These are phyloP conservation scores for Volucella bombylans DNA, from an alignment of 2,888 invertebrate species.

Conservation along the genomic window DNA sequence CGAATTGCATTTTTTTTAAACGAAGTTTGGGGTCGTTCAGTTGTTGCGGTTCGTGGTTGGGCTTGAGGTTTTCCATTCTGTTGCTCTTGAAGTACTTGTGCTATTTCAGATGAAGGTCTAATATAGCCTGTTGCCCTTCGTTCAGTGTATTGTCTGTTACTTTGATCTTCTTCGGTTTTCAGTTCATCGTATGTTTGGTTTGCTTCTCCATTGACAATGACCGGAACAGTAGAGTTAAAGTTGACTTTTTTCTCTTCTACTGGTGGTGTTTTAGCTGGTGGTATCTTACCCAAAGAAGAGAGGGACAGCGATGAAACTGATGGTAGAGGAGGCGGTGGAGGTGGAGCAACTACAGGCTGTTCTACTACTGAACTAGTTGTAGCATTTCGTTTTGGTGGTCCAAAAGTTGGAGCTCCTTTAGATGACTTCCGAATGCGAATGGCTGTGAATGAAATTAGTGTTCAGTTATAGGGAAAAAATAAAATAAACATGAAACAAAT, in stretches of 20 bases:
- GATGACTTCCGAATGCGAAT: slow-evolving; percentile 75
- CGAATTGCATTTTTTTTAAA: slow-evolving; percentile 47
- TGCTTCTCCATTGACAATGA: slow-evolving; percentile 49
- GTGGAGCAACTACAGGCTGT: slow-evolving; percentile 64
- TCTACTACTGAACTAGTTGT: slow-evolving; percentile 67
- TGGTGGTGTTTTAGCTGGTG: slow-evolving; percentile 35
- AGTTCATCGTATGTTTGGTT: slow-evolving; percentile 56
- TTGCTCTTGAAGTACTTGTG: slow-evolving; percentile 28
- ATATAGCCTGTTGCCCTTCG: slow-evolving; percentile 76
- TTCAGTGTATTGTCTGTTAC: slow-evolving; percentile 20
- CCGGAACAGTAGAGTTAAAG: slow-evolving; percentile 20
- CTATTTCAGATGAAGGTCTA: slow-evolving; percentile 65
- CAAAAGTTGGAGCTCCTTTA: slow-evolving; percentile 61
- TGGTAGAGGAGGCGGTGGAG: slow-evolving; percentile 69
- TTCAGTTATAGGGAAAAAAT: background rate
- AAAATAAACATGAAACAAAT: slow-evolving; percentile 31
- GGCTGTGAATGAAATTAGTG: slow-evolving; percentile 67
- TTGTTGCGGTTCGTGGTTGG: slow-evolving; percentile 40
- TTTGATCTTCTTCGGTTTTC: slow-evolving; percentile 49
- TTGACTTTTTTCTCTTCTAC: slow-evolving; percentile 38
- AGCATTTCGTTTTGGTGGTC: slow-evolving; percentile 58
- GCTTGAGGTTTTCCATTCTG: slow-evolving; percentile 27
- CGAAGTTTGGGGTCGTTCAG: slow-evolving; percentile 51
- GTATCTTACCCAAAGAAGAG: slow-evolving; percentile 44
- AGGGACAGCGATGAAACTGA: slow-evolving; percentile 55